Evolutionary conservation across 2,797 vertebrate genomes (phyloP), one percentile per base, ranked within the genome.

Genomic region (Scarus forsteni): DNA sequence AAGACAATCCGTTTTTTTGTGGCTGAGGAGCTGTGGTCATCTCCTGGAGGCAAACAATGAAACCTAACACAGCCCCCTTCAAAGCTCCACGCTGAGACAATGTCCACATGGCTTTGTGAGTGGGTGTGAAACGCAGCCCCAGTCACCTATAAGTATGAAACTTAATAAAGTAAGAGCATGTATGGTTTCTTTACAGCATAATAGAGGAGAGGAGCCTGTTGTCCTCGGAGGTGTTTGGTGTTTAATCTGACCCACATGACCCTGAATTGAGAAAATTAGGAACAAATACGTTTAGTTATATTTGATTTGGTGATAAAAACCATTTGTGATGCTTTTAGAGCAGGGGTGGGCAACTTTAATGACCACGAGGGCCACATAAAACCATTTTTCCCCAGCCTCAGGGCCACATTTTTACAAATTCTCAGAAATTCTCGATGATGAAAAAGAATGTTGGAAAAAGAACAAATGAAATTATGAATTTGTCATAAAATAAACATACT

Each of bases 1-100:
- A 45, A 61, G 90, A 92, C 91, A 93, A 89, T 90, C 87, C 53
- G 63, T 57, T 88, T 93, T 27, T 81, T 90, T 92, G 81, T 85
- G 80, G 61, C 61, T 73, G 73, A 84, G 72, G 64, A 51, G 45
- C 75, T n/a, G 43, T 53, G 75, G 86, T 79, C 52, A 5, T 75
- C 63, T 84, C 89, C 88, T 83, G 55, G 38, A 93, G 92, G 92
- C 89, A 87, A 84, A 81, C 61, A 10, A 71, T 86, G 88, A 92
- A 93, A 93, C 74, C 77, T 77, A 78, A 89, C 74, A 77, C 92
- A 90, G 54, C 48, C 44, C 27, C 57, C 87, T 90, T 91, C 61
- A 88, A 86, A 89, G 84, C 67, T 50, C 84, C 70, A 85, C 44
- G 46, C 57, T 57, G 65, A 43, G 80, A 91, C 88, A 91, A 88